These are phyloP conservation scores for Zophobas atratus DNA, from an alignment of 1,140 invertebrate species.

Conservation along the genomic window DNA sequence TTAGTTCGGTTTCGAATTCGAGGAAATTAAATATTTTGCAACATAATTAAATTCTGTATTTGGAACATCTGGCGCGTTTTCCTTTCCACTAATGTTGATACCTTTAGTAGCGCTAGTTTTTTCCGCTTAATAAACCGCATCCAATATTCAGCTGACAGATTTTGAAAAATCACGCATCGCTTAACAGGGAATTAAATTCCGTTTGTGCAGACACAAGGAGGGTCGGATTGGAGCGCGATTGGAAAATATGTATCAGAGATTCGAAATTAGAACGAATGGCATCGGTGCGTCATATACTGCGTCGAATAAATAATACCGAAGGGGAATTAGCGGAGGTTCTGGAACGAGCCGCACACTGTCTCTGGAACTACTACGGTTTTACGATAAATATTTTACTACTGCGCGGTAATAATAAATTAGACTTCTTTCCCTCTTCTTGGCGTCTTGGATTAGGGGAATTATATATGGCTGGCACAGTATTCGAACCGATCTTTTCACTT, in stretches of 20 bases:
- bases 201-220: slow-evolving; percentile 23
- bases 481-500: slow-evolving; percentile 6
- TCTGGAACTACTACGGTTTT: slow-evolving; percentile 18
- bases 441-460: slow-evolving; percentile 33
- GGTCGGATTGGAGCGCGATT: slow-evolving; percentile 44
- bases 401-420: slow-evolving; percentile 44
- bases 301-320: slow-evolving; percentile 10
- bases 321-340: background rate
- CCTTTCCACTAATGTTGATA: slow-evolving; percentile 1
- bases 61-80: background rate
- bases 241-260: slow-evolving; percentile 53
- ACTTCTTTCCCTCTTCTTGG: slow-evolving; percentile 34
- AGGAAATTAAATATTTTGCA: slow-evolving; percentile 46
- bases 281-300: slow-evolving; percentile 1
- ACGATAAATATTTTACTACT: slow-evolving; percentile 45
- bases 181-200: slow-evolving; percentile 48
- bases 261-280: slow-evolving; percentile 51
- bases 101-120: slow-evolving; percentile 10
- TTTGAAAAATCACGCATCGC: slow-evolving; percentile 41
- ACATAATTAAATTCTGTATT: slow-evolving; percentile 47
- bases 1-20: slow-evolving; percentile 31
- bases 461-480: slow-evolving; percentile 18
- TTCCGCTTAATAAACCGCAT: slow-evolving; percentile 30
- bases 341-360: background rate
- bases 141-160: slow-evolving; percentile 1